Conservation (phyloP, 2,113 vertebrate species). For the Dascyllus trimaculatus region DNA sequence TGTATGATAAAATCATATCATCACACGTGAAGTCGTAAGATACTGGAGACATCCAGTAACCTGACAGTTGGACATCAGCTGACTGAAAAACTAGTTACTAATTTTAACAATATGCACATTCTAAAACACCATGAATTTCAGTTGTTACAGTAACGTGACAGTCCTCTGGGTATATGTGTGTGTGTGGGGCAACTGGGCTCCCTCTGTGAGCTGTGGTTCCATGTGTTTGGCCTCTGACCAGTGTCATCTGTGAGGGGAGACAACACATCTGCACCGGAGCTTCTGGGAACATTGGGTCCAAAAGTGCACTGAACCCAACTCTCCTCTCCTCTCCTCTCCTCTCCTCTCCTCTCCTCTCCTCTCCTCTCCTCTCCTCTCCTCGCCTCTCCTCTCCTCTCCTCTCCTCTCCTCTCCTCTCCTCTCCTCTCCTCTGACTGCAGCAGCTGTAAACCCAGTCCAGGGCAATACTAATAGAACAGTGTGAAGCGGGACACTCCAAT, state of each 20-base stretch:
- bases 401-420: not conserved
- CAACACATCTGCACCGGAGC: conserved; percentile 62
- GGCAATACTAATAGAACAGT: not conserved
- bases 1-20: too few species aligned
- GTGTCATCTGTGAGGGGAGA: conserved; percentile 31
- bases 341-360: not conserved
- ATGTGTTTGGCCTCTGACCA: conserved; percentile 37
- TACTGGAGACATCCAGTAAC: not conserved
- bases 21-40: not conserved
- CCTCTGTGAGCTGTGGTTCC: conserved; percentile 17
- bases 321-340: not conserved
- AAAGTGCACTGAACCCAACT: conserved; percentile 57
- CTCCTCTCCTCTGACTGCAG: too few species aligned
- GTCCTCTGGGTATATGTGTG: not conserved
- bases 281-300: conserved; percentile 60
- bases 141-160: not conserved
- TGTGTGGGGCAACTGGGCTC: conserved; percentile 13
- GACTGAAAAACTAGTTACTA: not conserved
- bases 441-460: too few species aligned
- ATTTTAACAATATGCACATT: not conserved
- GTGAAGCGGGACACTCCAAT: conserved; percentile 35
- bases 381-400: not conserved
- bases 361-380: not conserved
- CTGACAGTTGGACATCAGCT: not conserved
- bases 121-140: not conserved